Conservation (phyloP, 1,140 invertebrate species). For the Chrysopa pallens region DNA sequence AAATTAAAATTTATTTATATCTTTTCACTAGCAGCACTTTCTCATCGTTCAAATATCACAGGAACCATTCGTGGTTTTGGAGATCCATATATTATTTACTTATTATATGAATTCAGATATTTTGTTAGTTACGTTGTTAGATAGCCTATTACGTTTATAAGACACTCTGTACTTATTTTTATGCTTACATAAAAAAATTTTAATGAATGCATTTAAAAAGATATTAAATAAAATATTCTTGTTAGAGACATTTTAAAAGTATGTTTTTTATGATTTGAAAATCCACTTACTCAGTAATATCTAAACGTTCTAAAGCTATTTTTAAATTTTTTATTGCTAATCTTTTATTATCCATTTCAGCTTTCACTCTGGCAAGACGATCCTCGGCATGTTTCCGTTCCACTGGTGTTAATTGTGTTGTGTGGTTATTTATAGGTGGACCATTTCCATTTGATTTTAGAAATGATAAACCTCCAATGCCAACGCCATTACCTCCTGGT, state of each 20-base stretch:
- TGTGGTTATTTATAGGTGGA: conserved; percentile 11
- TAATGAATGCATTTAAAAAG: too few species aligned
- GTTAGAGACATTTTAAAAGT: too few species aligned
- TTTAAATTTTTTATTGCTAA: conserved; percentile 57
- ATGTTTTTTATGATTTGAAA: not conserved
- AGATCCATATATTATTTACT: too few species aligned
- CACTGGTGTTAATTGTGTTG: conserved; percentile 19
- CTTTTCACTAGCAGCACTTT: too few species aligned
- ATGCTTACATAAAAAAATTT: too few species aligned
- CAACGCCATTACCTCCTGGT: conserved; percentile 26
- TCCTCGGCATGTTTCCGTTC: conserved; percentile 51
- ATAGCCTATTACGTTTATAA: too few species aligned
- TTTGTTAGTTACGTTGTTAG: too few species aligned
- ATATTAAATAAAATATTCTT: too few species aligned
- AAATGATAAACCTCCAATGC: conserved; percentile 32
- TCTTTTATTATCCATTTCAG: conserved; percentile 51
- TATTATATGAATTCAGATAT: too few species aligned
- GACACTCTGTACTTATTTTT: not conserved
- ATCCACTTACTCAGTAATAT: conserved; percentile 58
- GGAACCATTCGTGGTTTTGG: too few species aligned
- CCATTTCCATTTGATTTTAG: conserved; percentile 16
- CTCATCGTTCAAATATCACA: too few species aligned
- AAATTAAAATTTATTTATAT: too few species aligned
- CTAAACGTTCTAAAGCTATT: conserved; percentile 49
- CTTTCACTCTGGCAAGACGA: conserved; percentile 38